Conservation (phyloP, 2,888 invertebrate species). For the Barypeithes pellucidus region DNA sequence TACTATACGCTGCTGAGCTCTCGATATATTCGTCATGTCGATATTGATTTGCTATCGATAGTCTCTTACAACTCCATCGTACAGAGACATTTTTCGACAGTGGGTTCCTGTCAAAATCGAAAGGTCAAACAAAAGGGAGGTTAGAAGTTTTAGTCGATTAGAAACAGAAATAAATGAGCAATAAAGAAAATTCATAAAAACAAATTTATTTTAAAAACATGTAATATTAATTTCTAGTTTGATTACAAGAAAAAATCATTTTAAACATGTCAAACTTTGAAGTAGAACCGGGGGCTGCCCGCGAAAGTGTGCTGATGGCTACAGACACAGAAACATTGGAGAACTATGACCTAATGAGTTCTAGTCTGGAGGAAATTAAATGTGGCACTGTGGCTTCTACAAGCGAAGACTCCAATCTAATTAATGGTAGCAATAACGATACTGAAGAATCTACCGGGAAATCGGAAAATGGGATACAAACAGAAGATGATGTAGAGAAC, state of each 20-base stretch:
- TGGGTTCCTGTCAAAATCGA: no score
- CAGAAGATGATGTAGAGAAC: conserved; percentile 76
- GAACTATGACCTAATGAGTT: conserved; percentile 79
- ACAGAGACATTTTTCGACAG: no score
- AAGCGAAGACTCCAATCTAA: conserved; percentile 59
- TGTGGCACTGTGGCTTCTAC: conserved; percentile 69
- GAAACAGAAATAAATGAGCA: not conserved
- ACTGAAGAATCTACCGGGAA: conserved; percentile 54
- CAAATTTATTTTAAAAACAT: not conserved
- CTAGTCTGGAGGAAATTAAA: conserved; percentile 76
- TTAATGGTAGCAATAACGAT: conserved; percentile 48
- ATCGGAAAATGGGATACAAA: conserved; percentile 51
- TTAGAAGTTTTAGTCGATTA: not conserved
- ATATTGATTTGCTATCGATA: no score
- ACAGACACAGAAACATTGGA: conserved; percentile 77
- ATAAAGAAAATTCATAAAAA: not conserved
- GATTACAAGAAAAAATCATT: not conserved
- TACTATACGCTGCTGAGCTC: no score
- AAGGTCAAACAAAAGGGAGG: conserved; percentile 1
- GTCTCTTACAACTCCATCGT: no score
- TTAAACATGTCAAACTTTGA: conserved; percentile 59
- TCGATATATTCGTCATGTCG: no score
- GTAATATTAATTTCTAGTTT: not conserved
- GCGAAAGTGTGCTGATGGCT: conserved; percentile 81
- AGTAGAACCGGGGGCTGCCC: conserved; percentile 75